A percentile compares a stretch with the other conserved stretches of the same genome.
Conservation (phyloP, 2,888 invertebrate genomes). For the Tortricodes alternella region DNA sequence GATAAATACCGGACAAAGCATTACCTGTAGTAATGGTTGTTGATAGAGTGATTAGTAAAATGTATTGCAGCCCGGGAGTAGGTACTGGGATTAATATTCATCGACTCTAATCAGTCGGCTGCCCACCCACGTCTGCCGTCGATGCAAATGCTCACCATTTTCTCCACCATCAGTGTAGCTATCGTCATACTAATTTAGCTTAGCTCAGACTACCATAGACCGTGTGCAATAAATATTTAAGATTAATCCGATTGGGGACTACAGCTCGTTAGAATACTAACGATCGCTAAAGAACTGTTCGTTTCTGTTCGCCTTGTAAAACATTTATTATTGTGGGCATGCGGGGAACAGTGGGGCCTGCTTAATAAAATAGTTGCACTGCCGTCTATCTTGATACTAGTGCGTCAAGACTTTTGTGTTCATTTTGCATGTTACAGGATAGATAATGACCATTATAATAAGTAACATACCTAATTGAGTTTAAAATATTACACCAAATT, state of each 20-base stretch:
- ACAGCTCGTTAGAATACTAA: slow-evolving; percentile 76
- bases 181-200: slow-evolving; percentile 79
- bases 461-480: no score
- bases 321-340: slow-evolving; percentile 41
- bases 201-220: slow-evolving; percentile 67
- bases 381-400: slow-evolving; percentile 14
- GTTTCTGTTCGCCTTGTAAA: slow-evolving; percentile 42
- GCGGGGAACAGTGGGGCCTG: slow-evolving; percentile 4
- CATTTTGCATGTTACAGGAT: no score
- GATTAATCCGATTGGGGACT: slow-evolving; percentile 77
- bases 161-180: slow-evolving; percentile 73
- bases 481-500: no score
- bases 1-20: background rate
- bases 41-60: slow-evolving; percentile 22
- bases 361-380: slow-evolving; percentile 11
- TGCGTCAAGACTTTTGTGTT: slow-evolving; percentile 6
- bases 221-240: slow-evolving; percentile 82
- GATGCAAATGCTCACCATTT: slow-evolving; percentile 64
- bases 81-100: slow-evolving; percentile 68
- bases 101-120: slow-evolving; percentile 69
- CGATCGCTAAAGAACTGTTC: slow-evolving; percentile 48
- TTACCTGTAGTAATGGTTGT: slow-evolving; percentile 1
- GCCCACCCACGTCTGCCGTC: slow-evolving; percentile 74
- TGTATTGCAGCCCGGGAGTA: slow-evolving; percentile 30
- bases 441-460: no score